phyloP scores from a whole-genome alignment of 1,140 invertebrate species.

The Drosophila ohnishii region DNA sequence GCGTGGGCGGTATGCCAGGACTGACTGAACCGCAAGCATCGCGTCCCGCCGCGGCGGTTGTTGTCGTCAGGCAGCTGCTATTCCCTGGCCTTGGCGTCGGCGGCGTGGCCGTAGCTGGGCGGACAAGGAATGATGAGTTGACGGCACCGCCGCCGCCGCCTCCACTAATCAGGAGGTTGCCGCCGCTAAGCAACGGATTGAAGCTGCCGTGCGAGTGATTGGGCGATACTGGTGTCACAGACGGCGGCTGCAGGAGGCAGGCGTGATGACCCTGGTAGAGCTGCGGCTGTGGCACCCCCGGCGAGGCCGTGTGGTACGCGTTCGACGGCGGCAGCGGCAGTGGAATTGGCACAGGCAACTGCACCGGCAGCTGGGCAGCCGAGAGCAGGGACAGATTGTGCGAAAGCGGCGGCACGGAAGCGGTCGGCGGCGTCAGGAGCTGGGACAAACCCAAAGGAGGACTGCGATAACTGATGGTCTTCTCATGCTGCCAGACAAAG shows the following conservation, averaged over 20 bases:
- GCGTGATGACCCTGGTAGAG: slow-evolving; percentile 61
- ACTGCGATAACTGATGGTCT: slow-evolving; percentile 85
- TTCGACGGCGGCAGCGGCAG: slow-evolving; percentile 21
- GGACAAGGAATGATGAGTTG: slow-evolving; percentile 78
- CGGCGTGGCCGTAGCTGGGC: slow-evolving; percentile 84
- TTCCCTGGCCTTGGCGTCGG: slow-evolving; percentile 81
- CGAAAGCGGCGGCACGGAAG: neutral
- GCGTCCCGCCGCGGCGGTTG: slow-evolving; percentile 57
- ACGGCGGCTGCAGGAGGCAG: slow-evolving; percentile 57
- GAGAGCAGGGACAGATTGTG: slow-evolving; percentile 54
- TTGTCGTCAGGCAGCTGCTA: slow-evolving; percentile 31
- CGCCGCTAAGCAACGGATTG: slow-evolving; percentile 70
- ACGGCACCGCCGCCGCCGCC: slow-evolving; percentile 45
- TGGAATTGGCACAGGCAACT: slow-evolving; percentile 4
- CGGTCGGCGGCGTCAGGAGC: slow-evolving; percentile 1
- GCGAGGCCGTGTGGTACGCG: slow-evolving; percentile 38
- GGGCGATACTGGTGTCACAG: slow-evolving; percentile 79
- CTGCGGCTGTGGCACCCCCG: slow-evolving; percentile 26
- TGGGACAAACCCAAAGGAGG: slow-evolving; percentile 58
- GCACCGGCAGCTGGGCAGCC: slow-evolving; percentile 21
- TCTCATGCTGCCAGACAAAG: slow-evolving; percentile 96
- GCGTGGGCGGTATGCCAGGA: slow-evolving; percentile 86
- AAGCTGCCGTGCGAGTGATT: slow-evolving; percentile 82
- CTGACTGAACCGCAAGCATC: slow-evolving; percentile 87
- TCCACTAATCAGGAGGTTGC: slow-evolving; percentile 19